phyloP scores from a whole-genome alignment of 2,888 invertebrate genomes.

The Microplitis manilae region DNA sequence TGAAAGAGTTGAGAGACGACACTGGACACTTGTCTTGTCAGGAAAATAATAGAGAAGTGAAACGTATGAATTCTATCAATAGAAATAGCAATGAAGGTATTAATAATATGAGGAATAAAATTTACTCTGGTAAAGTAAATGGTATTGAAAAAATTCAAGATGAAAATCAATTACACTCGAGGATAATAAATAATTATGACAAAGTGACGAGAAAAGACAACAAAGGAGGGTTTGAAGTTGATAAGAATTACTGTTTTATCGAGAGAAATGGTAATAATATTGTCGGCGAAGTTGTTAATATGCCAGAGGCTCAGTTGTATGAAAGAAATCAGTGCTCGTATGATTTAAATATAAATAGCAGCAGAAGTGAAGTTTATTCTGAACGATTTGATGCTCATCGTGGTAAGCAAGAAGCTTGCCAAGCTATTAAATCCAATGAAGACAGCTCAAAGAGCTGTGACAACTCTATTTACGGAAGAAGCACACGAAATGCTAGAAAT shows the following conservation, averaged over 20 bases:
- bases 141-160: slow-evolving; percentile 44
- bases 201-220: slow-evolving; percentile 49
- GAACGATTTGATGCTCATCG: slow-evolving; percentile 37
- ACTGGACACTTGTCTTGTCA: slow-evolving; percentile 12
- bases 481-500: slow-evolving; percentile 12
- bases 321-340: slow-evolving; percentile 52
- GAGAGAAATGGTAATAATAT: slow-evolving; percentile 41
- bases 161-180: slow-evolving; percentile 30
- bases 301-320: slow-evolving; percentile 46
- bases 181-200: slow-evolving; percentile 55
- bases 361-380: slow-evolving; percentile 57
- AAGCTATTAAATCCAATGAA: slow-evolving; percentile 31
- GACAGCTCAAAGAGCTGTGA: slow-evolving; percentile 48
- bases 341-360: slow-evolving; percentile 40
- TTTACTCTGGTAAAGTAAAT: slow-evolving; percentile 21
- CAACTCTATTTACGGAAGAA: slow-evolving; percentile 51
- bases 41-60: slow-evolving; percentile 21
- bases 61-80: slow-evolving; percentile 19
- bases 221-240: slow-evolving; percentile 32
- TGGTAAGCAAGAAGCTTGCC: slow-evolving; percentile 49
- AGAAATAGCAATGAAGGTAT: not conserved
- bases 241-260: slow-evolving; percentile 47
- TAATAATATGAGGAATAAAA: slow-evolving; percentile 37
- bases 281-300: slow-evolving; percentile 36
- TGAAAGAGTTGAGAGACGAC: slow-evolving; percentile 39